Evolutionary conservation across 2,113 vertebrate genomes (phyloP), one percentile per base, ranked within the genome.

Genomic region (Rhabdomys dilectus): DNA sequence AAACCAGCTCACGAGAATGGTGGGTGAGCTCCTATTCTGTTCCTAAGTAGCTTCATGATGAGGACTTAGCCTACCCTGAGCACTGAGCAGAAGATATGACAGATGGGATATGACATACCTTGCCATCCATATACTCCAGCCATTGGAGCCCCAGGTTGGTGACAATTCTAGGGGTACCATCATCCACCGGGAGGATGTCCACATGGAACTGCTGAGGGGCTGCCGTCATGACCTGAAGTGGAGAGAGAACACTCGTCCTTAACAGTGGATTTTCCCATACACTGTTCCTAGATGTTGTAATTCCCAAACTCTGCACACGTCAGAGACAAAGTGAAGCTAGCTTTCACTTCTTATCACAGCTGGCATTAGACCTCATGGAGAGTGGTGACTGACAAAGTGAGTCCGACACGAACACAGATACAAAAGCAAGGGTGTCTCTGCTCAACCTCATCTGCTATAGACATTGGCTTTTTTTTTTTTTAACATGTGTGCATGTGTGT

Each of bases 61-160:
- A 78, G 53, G 48, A 70, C 16, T 7, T 7, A 29, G 29, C 7
- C 72, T 4, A 5, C 3, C 10, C 0, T n/a, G n/a, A 31, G 89
- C 15, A 36, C 0, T 51, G 56, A 26, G 73, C 9, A 51, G 58
- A 3, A 45, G 91, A 48, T 1, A 8, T 48, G 48, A 60, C 56
- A 34, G 22, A 21, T 1, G 2, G 1, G 64, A n/a, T 48, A 66
- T 76, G 82, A n/a, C 81, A 98, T 97, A 99, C 99, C 99, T 99
- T 99, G 98, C 99, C 99, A 87, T 99, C 99, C 94, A 98, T 96
- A 92, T 99, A 99, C 95, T 99, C 99, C 97, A 99, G 98, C 99
- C 99, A 99, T 97, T 99, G 99, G 73, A 99, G 98, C 5, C 99
- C 99, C 95, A 99, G 97, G 98, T 99, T 99, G 97, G 99, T 99